These are phyloP conservation scores for Dyspetes luteomarginatus DNA, from an alignment of 2,888 invertebrate genomes.

Conservation along the genomic window DNA sequence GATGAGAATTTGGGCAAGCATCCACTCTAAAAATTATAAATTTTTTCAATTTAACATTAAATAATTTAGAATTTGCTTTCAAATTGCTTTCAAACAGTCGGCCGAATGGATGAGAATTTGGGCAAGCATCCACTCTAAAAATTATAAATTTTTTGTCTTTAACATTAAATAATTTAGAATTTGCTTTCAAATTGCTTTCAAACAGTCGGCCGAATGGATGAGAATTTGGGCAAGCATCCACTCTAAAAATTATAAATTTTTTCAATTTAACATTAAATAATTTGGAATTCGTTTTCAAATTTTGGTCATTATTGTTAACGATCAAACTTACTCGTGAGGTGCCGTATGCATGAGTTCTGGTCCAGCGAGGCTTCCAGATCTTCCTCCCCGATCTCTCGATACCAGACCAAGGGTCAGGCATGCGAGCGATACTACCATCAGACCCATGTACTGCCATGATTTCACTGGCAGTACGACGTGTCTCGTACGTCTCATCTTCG, in stretches of 20 bases:
- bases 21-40: slow-evolving; percentile 73
- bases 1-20: slow-evolving; percentile 76
- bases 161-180: no score
- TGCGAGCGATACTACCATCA: slow-evolving; percentile 79
- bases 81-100: no score
- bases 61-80: no score
- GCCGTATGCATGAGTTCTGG: slow-evolving; percentile 79
- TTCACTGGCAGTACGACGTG: slow-evolving; percentile 79
- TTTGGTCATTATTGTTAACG: neutral
- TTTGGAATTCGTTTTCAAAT: neutral
- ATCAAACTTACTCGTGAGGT: slow-evolving; percentile 77
- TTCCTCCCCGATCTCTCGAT: slow-evolving; percentile 79
- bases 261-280: no score
- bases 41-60: no score
- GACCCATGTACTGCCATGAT: slow-evolving; percentile 80
- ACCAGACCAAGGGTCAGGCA: slow-evolving; percentile 79
- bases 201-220: no score
- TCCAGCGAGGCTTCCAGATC: slow-evolving; percentile 79
- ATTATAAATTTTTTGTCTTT: no score
- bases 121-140: no score
- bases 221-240: no score
- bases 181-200: no score
- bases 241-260: no score
- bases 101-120: no score
- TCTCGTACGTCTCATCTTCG: slow-evolving; percentile 77